Evolutionary conservation across 2,113 vertebrate genomes (phyloP).

Genomic region (Psilopogon haemacephalus): DNA sequence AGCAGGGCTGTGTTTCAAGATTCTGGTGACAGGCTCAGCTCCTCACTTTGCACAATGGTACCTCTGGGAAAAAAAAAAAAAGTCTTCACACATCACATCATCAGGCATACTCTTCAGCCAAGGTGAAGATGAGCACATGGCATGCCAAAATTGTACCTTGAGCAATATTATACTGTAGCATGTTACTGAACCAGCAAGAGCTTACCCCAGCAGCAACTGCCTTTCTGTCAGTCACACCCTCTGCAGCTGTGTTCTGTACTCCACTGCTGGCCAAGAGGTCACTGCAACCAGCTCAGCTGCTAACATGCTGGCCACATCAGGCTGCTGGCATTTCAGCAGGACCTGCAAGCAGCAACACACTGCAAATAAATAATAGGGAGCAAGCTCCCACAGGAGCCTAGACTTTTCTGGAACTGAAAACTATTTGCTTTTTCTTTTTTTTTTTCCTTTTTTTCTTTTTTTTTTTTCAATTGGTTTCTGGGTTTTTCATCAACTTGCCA

Average conservation of each 20-base stretch:
- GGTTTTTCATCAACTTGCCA: not conserved
- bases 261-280: not conserved
- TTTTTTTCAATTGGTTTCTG: not conserved
- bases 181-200: not conserved
- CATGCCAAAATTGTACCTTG: not conserved
- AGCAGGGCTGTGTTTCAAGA: not conserved
- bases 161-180: not conserved
- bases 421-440: no score
- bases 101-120: not conserved
- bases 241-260: not conserved
- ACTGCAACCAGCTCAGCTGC: not conserved
- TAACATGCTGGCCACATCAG: not conserved
- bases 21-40: not conserved
- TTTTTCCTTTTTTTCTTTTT: not conserved
- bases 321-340: not conserved
- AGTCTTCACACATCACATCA: not conserved
- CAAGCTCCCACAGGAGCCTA: not conserved
- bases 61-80: not conserved
- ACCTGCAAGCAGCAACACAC: not conserved
- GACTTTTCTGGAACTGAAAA: not conserved
- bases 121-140: not conserved
- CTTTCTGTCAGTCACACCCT: not conserved
- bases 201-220: not conserved
- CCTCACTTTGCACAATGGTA: not conserved
- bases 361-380: not conserved